Base-by-base conservation (phyloP, 1,140 invertebrate species). In the Trinorchestia longiramus region DNA sequence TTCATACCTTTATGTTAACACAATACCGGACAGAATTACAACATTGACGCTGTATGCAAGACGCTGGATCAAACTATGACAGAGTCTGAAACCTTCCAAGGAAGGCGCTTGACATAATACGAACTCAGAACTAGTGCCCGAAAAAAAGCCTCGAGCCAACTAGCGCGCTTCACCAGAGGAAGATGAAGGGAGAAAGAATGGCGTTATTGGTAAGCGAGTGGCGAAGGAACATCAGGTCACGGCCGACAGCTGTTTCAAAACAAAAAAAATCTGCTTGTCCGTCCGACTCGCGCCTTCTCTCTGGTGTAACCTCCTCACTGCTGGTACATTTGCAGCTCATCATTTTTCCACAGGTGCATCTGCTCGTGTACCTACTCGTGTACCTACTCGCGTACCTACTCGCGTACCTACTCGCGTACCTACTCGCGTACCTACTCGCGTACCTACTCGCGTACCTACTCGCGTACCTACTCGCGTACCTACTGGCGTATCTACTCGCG, bases 131-230 rank as follows among this genome's bases (percentile, higher is more conserved):
- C 28, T 23, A 77, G 62, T 77, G 41, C 41, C 43, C 23, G 3
- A 41, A 43, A 42, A 90, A 42, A 1, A 90, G 88, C 88, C 36
- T 8, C 43, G 88, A 42, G 88, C 41, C n/a, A 90, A 90, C 42
- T 28, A 42, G 41, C 88, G 43, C 15, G 88, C n/a, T 90, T 90
- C 88, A 42, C 43, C 36, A 42, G 3, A 90, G 41, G 43, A 3
- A 17, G 41, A 90, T 90, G n/a, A 90, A 43, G 88, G 41, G 88
- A 90, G 43, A 90, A 43, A 90, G 43, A 90, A 28, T 28, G 88
- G 88, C 88, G 88, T 90, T 90, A 90, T 90, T 90, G 88, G 88
- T 8, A 90, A 90, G 88, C n/a, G 88, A 90, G 41, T 17, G 23
- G 88, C 23, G 28, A 15, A 42, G 88, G 11, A 90, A 43, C 88